These are phyloP conservation scores for Sinocyclocheilus maitianheensis DNA, from an alignment of 2,113 vertebrate species.

Conservation along the genomic window DNA sequence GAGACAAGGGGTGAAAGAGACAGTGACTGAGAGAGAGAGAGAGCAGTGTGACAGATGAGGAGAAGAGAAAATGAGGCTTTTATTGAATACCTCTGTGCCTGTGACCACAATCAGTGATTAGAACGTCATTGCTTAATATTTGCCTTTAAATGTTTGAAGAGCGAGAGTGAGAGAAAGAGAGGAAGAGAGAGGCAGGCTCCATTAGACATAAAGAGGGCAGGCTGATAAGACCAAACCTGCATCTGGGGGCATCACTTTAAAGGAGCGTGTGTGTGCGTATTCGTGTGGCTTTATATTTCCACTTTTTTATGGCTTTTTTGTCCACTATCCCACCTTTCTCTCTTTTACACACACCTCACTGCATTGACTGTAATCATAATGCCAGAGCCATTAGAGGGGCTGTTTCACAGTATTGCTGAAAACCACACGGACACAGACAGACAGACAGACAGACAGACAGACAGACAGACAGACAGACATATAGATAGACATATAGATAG, in stretches of 20 bases:
- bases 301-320: slow-evolving; percentile 3
- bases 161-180: slow-evolving; percentile 22
- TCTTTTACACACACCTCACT: slow-evolving; percentile 8
- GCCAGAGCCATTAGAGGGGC: slow-evolving; percentile 44
- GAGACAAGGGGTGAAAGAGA: slow-evolving; percentile 26
- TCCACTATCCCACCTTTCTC: neutral
- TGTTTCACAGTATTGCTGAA: slow-evolving; percentile 27
- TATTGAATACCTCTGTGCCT: slow-evolving; percentile 58
- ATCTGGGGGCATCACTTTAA: slow-evolving; percentile 23
- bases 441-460: neutral
- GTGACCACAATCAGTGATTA: slow-evolving; percentile 59
- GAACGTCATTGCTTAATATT: slow-evolving; percentile 50
- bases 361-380: slow-evolving; percentile 44
- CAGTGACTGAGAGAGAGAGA: slow-evolving; percentile 31
- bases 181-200: slow-evolving; percentile 18
- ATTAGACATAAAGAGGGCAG: slow-evolving; percentile 32
- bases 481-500: neutral
- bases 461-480: neutral
- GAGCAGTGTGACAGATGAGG: slow-evolving; percentile 43
- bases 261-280: neutral
- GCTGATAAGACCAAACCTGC: slow-evolving; percentile 31
- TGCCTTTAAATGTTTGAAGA: slow-evolving; percentile 34
- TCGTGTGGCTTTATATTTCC: slow-evolving; percentile 21
- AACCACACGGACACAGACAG: neutral
- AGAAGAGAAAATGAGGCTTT: slow-evolving; percentile 55